Base-by-base conservation (phyloP, 2,797 vertebrate species). In the Percopsis omiscomaycus region DNA sequence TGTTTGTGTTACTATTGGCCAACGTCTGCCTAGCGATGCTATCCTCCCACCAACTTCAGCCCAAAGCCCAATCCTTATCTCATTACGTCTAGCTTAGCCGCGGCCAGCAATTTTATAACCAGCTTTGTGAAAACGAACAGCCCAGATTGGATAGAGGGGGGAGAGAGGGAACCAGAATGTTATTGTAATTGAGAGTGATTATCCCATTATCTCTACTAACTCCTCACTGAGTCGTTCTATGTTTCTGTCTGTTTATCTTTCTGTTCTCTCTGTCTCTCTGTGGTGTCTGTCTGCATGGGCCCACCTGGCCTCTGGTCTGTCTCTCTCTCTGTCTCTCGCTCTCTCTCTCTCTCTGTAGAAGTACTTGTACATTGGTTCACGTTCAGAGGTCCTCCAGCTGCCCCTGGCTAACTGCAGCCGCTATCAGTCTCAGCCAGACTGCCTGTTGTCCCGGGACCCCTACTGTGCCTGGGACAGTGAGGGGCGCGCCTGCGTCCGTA, bases 381-480 rank as follows among this genome's bases (percentile, higher is more conserved):
- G 89, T 32, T 90, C 90, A 0, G 92, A 93, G 75, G 92, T 94
- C 78, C 91, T 94, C 71, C 93, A 94, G 91, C 83, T 94, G 79
- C 93, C 93, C 71, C 87, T 94, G 89, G 92, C 93, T 53, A 93
- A 94, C 87, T 94, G 93, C 87, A 93, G 91, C 81, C 93, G 92
- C 78, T 94, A 93, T 88, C 89, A 92, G 80, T 93, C 92, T 64
- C 92, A 90, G 80, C 91, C 89, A 79, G 93, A 94, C 87, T 94
- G 93, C 74, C 88, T 93, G 62, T 89, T 94, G 42, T 90, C 93
- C 69, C 83, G 92, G 73, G 93, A 94, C 70, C 93, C 93, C 64
- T 93, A 94, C 89, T 94, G 93, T 28, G 93, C 91, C 28, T 94
- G 93, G 93, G 92, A 93, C 89, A 93, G 86, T 4, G 92, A 93